Base-by-base conservation (phyloP, 64 coral and sea anemone species). In the Hydrozoanthus tunicans region DNA sequence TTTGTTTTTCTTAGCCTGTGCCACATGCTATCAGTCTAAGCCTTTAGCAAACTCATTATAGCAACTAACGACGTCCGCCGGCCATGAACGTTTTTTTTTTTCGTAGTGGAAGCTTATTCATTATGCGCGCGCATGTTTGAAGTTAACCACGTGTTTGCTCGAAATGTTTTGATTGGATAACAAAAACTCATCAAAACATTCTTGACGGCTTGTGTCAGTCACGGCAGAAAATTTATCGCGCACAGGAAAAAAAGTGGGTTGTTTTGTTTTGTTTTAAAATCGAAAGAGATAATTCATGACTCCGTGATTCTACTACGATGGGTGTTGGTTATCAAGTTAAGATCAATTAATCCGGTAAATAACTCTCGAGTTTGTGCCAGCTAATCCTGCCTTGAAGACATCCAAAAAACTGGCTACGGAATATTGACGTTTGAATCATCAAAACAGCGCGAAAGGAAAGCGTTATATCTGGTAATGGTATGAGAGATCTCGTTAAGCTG, bases 401-500 rank as follows among this genome's bases (percentile, higher is more conserved):
- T 51, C 84, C 13, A 14, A 14, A 51, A 76, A 76, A 76, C 7
- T 43, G 32, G 32, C 32, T 43, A 43, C 32, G 32, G 58, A 58
- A 24, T 81, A 59, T 81, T 81, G 79, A 81, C 79, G 61, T 81
- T 81, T 81, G 56, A 62, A 59, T 60, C 32, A 56, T n/a, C 15
- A 53, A 56, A 57, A 88, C 56, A 88, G 69, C 53, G 55, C 56
- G 10, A 11, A 15, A 32, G 84, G 26, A 43, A 43, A 8, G 26
- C 72, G 43, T 52, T 76, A 12, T 81, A 9, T 43, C 32, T 43
- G 32, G 32, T 43, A 43, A 43, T 81, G 83, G 68, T 52, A 93
- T 93, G 92, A 93, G 75, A 93, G 58, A 51, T 57, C 59, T 93
- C 43, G 81, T 93, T 17, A 93, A 89, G 63, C 59, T 97, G 25